Evolutionary conservation across 2,113 vertebrate genomes (phyloP), one percentile per base, ranked within the genome.

Genomic region (Ellobius talpinus): DNA sequence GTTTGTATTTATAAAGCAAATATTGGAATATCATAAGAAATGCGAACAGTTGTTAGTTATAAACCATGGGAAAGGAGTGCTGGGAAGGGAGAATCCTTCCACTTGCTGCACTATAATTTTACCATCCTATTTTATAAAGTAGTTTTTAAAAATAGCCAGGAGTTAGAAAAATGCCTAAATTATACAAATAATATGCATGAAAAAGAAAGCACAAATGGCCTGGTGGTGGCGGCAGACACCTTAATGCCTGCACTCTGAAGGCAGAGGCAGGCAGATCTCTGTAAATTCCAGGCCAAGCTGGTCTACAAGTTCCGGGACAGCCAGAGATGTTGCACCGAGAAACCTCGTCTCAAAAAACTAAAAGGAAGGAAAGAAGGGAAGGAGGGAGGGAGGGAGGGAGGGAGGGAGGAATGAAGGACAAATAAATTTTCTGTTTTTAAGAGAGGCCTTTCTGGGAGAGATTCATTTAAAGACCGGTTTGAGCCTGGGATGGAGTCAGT

Each of bases 11-110:
- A n/a, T 39, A 70, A 55, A 55, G 31, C 24, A 90, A 66, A 42
- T 84, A 94, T 87, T 89, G 73, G 16, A 61, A 66, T 26, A 78
- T 24, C 45, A 93, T 63, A 91, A 76, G 58, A 76, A 86, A 81
- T 85, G 39, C 36, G 89, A 76, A 31, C 65, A 21, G 39, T 76
- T 33, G 23, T 89, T 91, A 52, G 23, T 89, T 91, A 45, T 91
- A 21, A 92, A 74, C 16, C 33, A 4, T 47, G 31, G 36, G 29
- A 58, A 58, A 82, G 52, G 3, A 81, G 19, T 36, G 73, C 36
- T 61, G 26, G 9, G 42, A 82, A 87, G n/a, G 61, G 42, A 12
- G 31, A 74, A 39, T 70, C 70, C 73, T 58, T 82, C 89, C 89
- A 42, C 45, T 87, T 96, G 52, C 90, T 94, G 29, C 11, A 82